Evolutionary conservation across 2,113 vertebrate genomes (phyloP).

Genomic region (Colossoma macropomum): DNA sequence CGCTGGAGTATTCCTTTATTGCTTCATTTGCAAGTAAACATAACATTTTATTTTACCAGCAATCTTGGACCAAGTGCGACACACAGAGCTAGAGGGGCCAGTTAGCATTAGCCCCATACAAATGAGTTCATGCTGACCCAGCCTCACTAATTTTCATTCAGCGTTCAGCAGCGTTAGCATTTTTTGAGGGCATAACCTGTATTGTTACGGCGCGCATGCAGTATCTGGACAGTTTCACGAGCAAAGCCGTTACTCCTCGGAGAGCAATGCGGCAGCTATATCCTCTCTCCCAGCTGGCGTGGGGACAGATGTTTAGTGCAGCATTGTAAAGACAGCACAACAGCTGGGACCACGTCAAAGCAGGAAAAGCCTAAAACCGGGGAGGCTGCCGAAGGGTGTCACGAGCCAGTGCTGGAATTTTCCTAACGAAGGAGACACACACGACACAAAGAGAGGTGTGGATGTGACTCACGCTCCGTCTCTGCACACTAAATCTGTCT

Average conservation of each 20-base stretch:
- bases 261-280: slow-evolving; percentile 6
- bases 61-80: not conserved
- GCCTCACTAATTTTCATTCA: not conserved
- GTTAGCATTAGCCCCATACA: not conserved
- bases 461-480: slow-evolving; percentile 13
- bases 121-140: not conserved
- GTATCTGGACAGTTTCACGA: not conserved
- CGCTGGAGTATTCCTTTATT: no score
- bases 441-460: slow-evolving; percentile 12
- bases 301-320: slow-evolving; percentile 47
- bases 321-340: slow-evolving; percentile 34
- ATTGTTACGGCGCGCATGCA: not conserved
- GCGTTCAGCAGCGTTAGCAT: not conserved
- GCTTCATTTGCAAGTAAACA: no score
- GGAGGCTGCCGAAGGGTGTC: slow-evolving; percentile 3
- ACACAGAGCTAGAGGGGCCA: not conserved
- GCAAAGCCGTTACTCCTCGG: not conserved
- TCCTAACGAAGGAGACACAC: not conserved
- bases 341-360: slow-evolving; percentile 38
- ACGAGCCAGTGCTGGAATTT: slow-evolving; percentile 15
- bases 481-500: not conserved
- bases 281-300: slow-evolving; percentile 19
- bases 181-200: not conserved
- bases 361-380: slow-evolving; percentile 7
- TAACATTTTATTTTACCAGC: no score